Evolutionary conservation across 1,140 invertebrate species (phyloP), one percentile per base, ranked within the genome.

Genomic region (Pygmarrhopalites habei): DNA sequence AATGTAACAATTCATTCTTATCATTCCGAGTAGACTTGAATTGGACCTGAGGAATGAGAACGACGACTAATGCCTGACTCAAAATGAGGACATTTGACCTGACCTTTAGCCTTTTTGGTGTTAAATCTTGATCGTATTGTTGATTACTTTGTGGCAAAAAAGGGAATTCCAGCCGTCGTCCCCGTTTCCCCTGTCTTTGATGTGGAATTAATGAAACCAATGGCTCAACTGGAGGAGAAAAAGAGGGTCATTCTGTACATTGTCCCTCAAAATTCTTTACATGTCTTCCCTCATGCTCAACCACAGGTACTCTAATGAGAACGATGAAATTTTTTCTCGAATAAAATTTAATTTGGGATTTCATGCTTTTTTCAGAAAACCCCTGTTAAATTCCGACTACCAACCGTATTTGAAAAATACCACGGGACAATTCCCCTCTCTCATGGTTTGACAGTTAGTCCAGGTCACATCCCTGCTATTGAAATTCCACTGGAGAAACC

Each of bases 401-500:
- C 47, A 35, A 21, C 49, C 4, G 14, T 56, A 23, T 56, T 56
- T 17, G n/a, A 10, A 4, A 56, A 56, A 19, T 56, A 26, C 17
- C 14, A 43, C 10, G 28, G 14, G 10, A 12, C 3, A 2, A 3
- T 56, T n/a, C 53, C 19, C 10, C 28, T 56, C n/a, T 10, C 35
- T 3, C 12, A 14, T 7, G 3, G 29, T 14, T 19, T 56, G 5
- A 56, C 28, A 28, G 21, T 32, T 2, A 56, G 35, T 23, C 53
- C 53, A 7, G 35, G 35, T 4, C 56, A 65, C 35, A 32, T 65
- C 15, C 64, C 64, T 25, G 64, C 64, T 2, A 39, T 65, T 26
- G 58, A 65, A 49, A 41, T 65, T 19, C 58, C 64, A 57, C 26
- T 65, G n/a, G 17, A 43, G 12, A 39, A 56, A 25, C 64, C 64